Evolutionary conservation across 1,140 invertebrate species (phyloP), one percentile per base, ranked within the genome.

Genomic region (Xylocopa sonorina): DNA sequence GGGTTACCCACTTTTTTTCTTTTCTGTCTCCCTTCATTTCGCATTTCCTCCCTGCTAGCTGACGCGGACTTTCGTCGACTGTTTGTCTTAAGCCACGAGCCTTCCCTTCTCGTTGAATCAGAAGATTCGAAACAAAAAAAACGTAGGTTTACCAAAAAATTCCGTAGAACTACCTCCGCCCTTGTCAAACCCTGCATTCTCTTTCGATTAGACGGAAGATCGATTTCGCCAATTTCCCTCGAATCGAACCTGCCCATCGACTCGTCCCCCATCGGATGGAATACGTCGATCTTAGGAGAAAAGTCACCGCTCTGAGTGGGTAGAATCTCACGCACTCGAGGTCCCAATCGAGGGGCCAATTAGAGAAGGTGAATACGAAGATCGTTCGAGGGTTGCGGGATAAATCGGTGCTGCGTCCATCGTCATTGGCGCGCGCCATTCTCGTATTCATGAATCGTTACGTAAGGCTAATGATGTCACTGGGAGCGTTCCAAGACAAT

Each of bases 1-100:
- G 86, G 74, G 74, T 68, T 79, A 82, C 62, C 67, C 81, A 78
- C 71, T 82, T 79, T 66, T 78, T 53, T n/a, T 0, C 18, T 21
- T 50, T n/a, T 6, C 21, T 0, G 16, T 66, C 71, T 57, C 48
- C 62, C 81, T 67, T 74, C 78, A 73, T 82, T 81, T 83, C 78
- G 72, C 81, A 72, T 77, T 80, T 69, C 57, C 67, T 75, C 48
- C 78, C 43, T 69, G 29, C 58, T 38, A 67, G 71, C 34, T n/a
- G n/a, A n/a, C 58, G 62, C 78, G 62, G 67, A 67, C 78, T 80
- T 71, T 75, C 72, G 24, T 75, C 68, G 57, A n/a, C 50, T 71
- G 58, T 69, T 43, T 53, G 51, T n/a, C n/a, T n/a, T n/a, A n/a
- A n/a, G n/a, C n/a, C n/a, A n/a, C 57, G 58, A 53, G 50, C 58